Evolutionary conservation across 2,888 invertebrate species (phyloP), one percentile per base, ranked within the genome.

Genomic region (Biston betularia): DNA sequence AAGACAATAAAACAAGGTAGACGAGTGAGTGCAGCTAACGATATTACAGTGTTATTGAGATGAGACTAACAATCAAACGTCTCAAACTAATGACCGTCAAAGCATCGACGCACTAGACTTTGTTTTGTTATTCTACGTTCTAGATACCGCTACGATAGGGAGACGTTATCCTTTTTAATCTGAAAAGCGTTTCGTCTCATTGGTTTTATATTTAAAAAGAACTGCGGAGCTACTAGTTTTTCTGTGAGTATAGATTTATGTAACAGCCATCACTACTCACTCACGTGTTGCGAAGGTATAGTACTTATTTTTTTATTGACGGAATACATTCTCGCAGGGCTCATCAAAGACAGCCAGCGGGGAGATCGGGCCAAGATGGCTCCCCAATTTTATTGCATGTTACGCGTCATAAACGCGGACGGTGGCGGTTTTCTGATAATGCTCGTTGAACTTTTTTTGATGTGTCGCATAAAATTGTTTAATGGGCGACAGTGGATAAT

Each of bases 331-430:
- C 88, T 87, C 83, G 84, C 83, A 75, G 85, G 86, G 89, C 89
- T 90, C 91, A 90, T 92, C 92, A 89, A 81, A 84, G 83, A 84
- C 84, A 78, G 82, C 79, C 44, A 44, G 79, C 76, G 77, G 85
- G 89, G 86, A 82, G 88, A 89, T 89, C 87, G 87, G 88, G 84
- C 85, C 90, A 87, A 89, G 90, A 91, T 92, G 88, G 87, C 82
- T 77, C 85, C 89, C 87, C 85, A 84, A 81, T 90, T 93, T 93
- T 93, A 93, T 91, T 91, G 87, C 92, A 83, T 90, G 93, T 92
- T 88, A 90, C 93, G 92, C 86, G 76, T 80, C 90, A 92, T 93
- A 93, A 93, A 93, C 89, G 87, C 86, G 82, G 76, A 79, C 82
- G 76, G 80, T 81, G 81, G 86, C 80, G 86, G 87, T 82, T 77